Percentiles rank a stretch among this genome's conserved stretches.
Evolutionary conservation across 2,113 vertebrate genomes (phyloP).

Genomic region (Glaucomys volans): DNA sequence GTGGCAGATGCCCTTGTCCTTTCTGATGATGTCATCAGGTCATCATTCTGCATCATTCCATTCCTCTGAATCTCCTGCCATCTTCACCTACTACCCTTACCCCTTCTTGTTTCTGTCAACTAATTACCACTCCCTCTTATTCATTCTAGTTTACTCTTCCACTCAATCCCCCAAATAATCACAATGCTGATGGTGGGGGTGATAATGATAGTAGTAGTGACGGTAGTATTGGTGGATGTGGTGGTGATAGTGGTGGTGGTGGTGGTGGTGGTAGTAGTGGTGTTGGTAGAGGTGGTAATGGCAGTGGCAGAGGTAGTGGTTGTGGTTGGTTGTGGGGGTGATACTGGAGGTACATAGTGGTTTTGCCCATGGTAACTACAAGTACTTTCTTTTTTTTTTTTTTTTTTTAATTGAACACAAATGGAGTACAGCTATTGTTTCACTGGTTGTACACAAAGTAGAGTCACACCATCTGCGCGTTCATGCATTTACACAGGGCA

Average conservation of each 20-base stretch:
- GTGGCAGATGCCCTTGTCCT: too few relatives aligned
- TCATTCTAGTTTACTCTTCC: not conserved
- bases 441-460: too few relatives aligned
- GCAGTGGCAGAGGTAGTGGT: not conserved
- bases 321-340: not conserved
- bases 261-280: too few relatives aligned
- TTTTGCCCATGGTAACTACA: too few relatives aligned
- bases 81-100: not conserved
- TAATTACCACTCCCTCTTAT: not conserved
- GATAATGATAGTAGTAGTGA: fast-evolving
- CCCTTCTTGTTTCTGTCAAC: not conserved
- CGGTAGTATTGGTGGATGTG: not conserved
- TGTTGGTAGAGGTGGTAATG: not conserved
- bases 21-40: not conserved
- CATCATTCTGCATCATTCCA: not conserved
- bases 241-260: not conserved
- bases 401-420: too few relatives aligned
- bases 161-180: not conserved
- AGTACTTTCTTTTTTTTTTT: too few relatives aligned
- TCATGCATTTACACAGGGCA: too few relatives aligned
- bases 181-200: not conserved
- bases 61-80: not conserved
- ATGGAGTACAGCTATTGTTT: too few relatives aligned
- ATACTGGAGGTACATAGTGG: not conserved
- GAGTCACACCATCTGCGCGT: too few relatives aligned